Conservation (phyloP, 2,113 vertebrate genomes). For the Azemiops feae region DNA sequence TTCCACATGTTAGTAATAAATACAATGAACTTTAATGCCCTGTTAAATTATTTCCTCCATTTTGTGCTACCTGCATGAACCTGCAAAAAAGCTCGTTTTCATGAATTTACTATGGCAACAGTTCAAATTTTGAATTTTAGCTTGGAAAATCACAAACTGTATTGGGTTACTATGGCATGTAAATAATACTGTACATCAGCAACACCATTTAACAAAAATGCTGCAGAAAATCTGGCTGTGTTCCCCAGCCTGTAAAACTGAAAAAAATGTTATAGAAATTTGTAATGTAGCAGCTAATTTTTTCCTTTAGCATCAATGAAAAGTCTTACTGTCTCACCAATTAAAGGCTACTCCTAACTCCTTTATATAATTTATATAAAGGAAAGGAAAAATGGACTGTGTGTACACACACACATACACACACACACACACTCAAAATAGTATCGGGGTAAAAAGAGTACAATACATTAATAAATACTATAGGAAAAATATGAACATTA, state of each 20-base stretch:
- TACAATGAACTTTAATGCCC: background rate
- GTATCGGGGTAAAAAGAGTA: background rate
- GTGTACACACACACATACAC: background rate
- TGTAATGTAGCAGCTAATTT: background rate
- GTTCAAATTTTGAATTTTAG: background rate
- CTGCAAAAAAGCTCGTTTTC: background rate
- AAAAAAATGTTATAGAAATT: background rate
- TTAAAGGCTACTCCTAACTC: background rate
- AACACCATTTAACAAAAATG: background rate
- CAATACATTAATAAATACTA: background rate
- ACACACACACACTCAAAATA: background rate
- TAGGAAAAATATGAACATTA: background rate
- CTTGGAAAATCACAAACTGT: background rate
- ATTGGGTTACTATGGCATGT: background rate
- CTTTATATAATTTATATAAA: background rate
- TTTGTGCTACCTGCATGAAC: background rate
- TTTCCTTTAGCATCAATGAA: background rate
- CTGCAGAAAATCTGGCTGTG: background rate
- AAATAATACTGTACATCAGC: background rate
- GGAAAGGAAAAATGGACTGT: no score
- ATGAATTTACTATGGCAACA: background rate
- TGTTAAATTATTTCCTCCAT: background rate
- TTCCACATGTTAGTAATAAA: background rate
- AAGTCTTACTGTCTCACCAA: background rate
- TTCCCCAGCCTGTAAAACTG: background rate